Evolutionary conservation across 64 coral and sea anemone species (phyloP).

Genomic region (Cladopsammia gracilis): DNA sequence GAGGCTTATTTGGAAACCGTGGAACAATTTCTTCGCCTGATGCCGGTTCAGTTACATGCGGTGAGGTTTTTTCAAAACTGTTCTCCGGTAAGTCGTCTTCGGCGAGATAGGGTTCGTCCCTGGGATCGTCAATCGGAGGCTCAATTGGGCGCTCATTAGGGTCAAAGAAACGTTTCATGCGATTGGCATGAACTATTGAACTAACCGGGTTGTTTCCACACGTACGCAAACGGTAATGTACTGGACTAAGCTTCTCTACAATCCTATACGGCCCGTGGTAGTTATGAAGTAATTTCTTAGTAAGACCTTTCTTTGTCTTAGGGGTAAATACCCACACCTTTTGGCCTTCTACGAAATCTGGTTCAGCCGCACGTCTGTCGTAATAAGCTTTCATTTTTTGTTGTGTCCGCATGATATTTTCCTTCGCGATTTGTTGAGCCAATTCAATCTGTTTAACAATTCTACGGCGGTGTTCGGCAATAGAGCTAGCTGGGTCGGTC

Average conservation of each 20-base stretch:
- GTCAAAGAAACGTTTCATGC: constrained; percentile 53
- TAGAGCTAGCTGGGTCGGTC: background rate
- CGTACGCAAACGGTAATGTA: constrained; percentile 27
- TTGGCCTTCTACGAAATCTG: constrained; percentile 42
- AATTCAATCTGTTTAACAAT: constrained; percentile 15
- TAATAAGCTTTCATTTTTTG: constrained; percentile 65
- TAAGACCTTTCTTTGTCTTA: constrained; percentile 35
- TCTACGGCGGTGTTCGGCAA: constrained; percentile 1
- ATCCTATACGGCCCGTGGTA: constrained; percentile 53
- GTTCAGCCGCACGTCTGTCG: background rate
- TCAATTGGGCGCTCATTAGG: constrained; percentile 43
- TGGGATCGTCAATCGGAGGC: background rate
- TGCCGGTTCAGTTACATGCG: background rate
- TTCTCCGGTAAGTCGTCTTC: constrained; percentile 17
- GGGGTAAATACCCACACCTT: constrained; percentile 67
- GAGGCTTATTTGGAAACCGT: background rate
- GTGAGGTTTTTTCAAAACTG: background rate
- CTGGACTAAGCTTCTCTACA: constrained; percentile 18
- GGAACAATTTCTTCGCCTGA: background rate
- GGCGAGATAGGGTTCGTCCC: background rate
- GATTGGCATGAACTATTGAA: constrained; percentile 45
- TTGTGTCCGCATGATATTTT: constrained; percentile 30
- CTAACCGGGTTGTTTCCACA: constrained; percentile 1
- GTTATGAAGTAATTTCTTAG: constrained; percentile 22
- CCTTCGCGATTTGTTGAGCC: constrained; percentile 21